A percentile compares a stretch with the other conserved stretches of the same genome.
phyloP scores from a whole-genome alignment of 2,113 vertebrate species.

The Jacana jacana region DNA sequence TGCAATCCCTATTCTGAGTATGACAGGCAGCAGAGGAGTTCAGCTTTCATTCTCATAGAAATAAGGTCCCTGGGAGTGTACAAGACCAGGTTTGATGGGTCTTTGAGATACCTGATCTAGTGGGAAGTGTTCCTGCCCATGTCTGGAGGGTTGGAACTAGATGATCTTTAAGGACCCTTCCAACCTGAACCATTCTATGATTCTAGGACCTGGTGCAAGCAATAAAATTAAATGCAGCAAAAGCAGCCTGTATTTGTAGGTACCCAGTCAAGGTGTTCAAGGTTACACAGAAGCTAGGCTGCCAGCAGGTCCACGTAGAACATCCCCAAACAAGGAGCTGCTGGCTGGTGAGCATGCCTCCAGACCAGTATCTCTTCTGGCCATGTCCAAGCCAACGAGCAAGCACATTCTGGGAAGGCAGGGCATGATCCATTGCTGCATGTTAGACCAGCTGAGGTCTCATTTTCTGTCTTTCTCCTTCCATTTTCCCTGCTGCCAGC shows the following conservation, averaged over 20 bases:
- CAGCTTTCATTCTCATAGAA: not conserved
- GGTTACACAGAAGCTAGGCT: not conserved
- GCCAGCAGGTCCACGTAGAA: not conserved
- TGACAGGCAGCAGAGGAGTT: not conserved
- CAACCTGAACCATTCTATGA: not conserved
- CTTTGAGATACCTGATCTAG: not conserved
- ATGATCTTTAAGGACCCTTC: not conserved
- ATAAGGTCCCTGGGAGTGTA: not conserved
- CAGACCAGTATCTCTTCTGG: not conserved
- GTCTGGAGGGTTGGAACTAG: not conserved
- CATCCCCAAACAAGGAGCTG: not conserved
- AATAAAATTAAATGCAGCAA: not conserved
- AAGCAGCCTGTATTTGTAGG: not conserved
- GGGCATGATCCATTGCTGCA: not conserved
- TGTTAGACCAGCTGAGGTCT: not conserved
- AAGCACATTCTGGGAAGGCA: not conserved
- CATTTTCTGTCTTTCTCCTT: not conserved
- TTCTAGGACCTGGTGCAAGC: not conserved
- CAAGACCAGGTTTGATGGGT: not conserved
- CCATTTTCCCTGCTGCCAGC: not conserved
- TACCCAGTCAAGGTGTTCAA: not conserved
- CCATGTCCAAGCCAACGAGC: rapidly evolving
- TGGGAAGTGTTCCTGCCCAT: not conserved
- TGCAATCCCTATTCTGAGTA: not conserved
- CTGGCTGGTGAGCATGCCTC: not conserved